phyloP scores from a whole-genome alignment of 2,888 invertebrate species.

The Drosophila yooni region DNA sequence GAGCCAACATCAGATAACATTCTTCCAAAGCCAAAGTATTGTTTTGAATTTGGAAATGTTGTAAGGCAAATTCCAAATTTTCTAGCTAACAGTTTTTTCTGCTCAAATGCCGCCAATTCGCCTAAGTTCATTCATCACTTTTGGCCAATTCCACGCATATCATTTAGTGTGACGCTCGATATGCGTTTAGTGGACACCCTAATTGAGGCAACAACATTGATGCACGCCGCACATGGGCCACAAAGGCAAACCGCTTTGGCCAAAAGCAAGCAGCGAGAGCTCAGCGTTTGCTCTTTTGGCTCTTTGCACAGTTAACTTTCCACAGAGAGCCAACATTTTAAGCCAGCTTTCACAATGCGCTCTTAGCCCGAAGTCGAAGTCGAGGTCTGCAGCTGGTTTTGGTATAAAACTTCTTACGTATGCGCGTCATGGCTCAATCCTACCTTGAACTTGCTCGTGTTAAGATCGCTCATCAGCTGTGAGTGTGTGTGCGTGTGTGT shows the following conservation, averaged over 20 bases:
- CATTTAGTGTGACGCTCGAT: constrained; percentile 46
- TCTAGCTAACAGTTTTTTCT: not conserved
- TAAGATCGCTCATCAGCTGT: constrained; percentile 60
- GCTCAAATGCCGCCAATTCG: not conserved
- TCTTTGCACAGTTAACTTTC: constrained; percentile 63
- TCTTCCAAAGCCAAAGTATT: not conserved
- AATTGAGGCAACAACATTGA: constrained; percentile 55
- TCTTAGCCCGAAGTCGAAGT: constrained; percentile 49
- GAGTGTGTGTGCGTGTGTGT: not conserved
- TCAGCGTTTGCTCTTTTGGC: constrained; percentile 35
- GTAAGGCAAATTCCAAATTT: not conserved
- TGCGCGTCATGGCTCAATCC: constrained; percentile 84
- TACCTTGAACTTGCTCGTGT: constrained; percentile 85
- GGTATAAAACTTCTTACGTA: constrained; percentile 85
- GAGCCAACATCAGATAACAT: not conserved
- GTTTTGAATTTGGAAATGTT: not conserved
- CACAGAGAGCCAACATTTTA: constrained; percentile 56
- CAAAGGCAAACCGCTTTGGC: constrained; percentile 18
- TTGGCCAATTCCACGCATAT: constrained; percentile 39
- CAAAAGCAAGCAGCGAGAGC: constrained; percentile 16
- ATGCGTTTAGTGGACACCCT: constrained; percentile 57
- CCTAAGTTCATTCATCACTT: constrained; percentile 23
- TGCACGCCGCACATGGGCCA: constrained; percentile 44
- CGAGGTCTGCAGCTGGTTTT: constrained; percentile 32
- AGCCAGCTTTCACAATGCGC: constrained; percentile 68